Evolutionary conservation across 2,113 vertebrate species (phyloP).

Genomic region (Epinephelus moara): DNA sequence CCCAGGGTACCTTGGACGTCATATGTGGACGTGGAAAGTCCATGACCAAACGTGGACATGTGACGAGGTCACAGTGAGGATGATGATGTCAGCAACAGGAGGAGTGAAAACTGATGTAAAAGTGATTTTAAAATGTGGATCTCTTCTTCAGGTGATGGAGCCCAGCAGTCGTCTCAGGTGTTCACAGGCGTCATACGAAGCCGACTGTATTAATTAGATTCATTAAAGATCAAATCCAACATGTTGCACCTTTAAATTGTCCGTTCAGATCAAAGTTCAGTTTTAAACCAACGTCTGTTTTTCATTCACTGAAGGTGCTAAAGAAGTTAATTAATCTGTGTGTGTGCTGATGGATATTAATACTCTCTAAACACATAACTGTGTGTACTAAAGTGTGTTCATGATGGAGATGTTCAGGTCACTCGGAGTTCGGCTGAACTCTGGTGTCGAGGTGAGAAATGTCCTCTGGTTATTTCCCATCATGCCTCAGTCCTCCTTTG

Average conservation of each 20-base stretch:
- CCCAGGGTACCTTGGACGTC: too few relatives aligned
- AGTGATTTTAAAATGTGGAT: not conserved
- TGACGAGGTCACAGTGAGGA: too few relatives aligned
- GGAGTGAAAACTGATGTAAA: not conserved
- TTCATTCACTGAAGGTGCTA: not conserved
- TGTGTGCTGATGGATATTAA: conserved; percentile 8
- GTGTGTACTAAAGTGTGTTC: not conserved
- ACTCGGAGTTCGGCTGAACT: not conserved
- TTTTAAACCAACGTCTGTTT: not conserved
- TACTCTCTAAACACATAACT: not conserved
- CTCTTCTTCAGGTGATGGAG: not conserved
- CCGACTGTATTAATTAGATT: not conserved
- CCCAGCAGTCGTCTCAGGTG: not conserved
- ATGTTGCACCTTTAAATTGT: not conserved
- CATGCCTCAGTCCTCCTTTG: conserved; percentile 27
- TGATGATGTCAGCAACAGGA: too few relatives aligned
- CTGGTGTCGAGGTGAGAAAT: not conserved
- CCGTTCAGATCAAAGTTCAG: not conserved
- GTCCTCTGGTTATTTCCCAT: conserved; percentile 30
- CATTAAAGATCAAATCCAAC: not conserved
- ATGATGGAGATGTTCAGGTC: not conserved
- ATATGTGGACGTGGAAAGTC: too few relatives aligned
- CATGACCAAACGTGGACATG: too few relatives aligned
- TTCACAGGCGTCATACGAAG: not conserved
- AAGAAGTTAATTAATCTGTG: not conserved